phyloP scores from a whole-genome alignment of 2,113 vertebrate species.

The Trematocara macrostoma region DNA sequence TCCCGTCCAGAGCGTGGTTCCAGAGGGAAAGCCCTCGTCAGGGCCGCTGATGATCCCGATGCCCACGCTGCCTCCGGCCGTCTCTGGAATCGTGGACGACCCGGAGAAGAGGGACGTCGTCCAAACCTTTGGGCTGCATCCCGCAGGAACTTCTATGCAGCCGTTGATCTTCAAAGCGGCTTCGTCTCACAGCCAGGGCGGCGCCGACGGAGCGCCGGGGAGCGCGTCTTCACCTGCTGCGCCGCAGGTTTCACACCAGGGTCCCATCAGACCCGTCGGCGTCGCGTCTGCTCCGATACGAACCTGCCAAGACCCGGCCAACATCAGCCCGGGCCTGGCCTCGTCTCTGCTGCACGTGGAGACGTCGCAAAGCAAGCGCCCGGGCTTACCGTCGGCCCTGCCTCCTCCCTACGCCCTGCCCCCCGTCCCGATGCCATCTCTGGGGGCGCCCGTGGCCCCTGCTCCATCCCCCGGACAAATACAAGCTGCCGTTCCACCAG shows the following conservation, averaged over 20 bases:
- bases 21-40: slow-evolving; percentile 71
- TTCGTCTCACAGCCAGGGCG: slow-evolving; percentile 56
- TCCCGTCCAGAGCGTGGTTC: slow-evolving; percentile 45
- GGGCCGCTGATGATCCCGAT: slow-evolving; percentile 69
- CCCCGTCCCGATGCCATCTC: slow-evolving; percentile 71
- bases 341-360: slow-evolving; percentile 79
- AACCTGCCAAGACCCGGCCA: slow-evolving; percentile 69
- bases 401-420: slow-evolving; percentile 71
- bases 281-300: slow-evolving; percentile 68
- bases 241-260: slow-evolving; percentile 66
- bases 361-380: slow-evolving; percentile 72
- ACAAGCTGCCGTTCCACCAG: slow-evolving; percentile 74
- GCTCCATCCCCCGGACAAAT: slow-evolving; percentile 70
- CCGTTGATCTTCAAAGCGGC: slow-evolving; percentile 80
- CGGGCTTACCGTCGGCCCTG: slow-evolving; percentile 75
- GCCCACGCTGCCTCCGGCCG: slow-evolving; percentile 69
- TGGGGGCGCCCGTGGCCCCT: slow-evolving; percentile 54
- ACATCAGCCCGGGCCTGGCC: slow-evolving; percentile 56
- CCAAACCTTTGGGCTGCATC: slow-evolving; percentile 70
- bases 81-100: slow-evolving; percentile 49
- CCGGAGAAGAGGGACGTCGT: slow-evolving; percentile 74
- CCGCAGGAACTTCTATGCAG: slow-evolving; percentile 72
- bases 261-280: slow-evolving; percentile 69
- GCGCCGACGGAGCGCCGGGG: not conserved
- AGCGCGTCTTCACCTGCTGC: not conserved